Evolutionary conservation across 2,113 vertebrate species (phyloP).

Genomic region (Turnix velox): DNA sequence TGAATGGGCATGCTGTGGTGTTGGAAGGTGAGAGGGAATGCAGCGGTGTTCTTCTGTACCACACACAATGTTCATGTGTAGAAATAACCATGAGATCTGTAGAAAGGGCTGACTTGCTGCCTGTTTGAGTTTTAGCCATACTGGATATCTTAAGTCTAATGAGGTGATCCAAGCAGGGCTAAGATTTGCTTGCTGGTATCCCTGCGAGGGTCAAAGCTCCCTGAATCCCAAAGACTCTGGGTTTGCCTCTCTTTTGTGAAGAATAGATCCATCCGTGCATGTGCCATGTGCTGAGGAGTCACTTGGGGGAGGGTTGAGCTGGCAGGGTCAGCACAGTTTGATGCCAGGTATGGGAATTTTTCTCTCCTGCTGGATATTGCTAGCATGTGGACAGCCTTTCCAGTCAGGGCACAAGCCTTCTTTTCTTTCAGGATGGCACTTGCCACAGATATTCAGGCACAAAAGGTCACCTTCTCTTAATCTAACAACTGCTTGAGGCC

Average conservation of each 20-base stretch:
- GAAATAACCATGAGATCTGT: background rate
- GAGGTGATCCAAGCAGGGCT: background rate
- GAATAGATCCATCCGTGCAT: background rate
- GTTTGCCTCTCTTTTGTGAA: background rate
- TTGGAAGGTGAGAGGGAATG: background rate
- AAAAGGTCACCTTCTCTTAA: background rate
- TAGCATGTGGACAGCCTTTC: background rate
- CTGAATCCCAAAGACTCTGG: background rate
- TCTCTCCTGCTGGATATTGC: background rate
- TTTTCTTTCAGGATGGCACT: background rate
- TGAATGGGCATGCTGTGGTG: background rate
- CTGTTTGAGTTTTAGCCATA: background rate
- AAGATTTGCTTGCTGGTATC: background rate
- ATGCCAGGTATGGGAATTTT: background rate
- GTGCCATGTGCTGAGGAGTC: fast-evolving
- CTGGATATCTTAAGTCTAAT: background rate
- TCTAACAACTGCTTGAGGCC: background rate
- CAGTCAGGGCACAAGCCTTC: background rate
- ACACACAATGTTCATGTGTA: fast-evolving
- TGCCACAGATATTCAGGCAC: background rate
- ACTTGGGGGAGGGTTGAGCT: background rate
- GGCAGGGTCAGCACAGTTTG: background rate
- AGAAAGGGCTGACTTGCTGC: background rate
- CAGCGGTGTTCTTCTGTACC: background rate
- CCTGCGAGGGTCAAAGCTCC: background rate